phyloP scores from a whole-genome alignment of 2,888 invertebrate species.

The Eupithecia abbreviata region DNA sequence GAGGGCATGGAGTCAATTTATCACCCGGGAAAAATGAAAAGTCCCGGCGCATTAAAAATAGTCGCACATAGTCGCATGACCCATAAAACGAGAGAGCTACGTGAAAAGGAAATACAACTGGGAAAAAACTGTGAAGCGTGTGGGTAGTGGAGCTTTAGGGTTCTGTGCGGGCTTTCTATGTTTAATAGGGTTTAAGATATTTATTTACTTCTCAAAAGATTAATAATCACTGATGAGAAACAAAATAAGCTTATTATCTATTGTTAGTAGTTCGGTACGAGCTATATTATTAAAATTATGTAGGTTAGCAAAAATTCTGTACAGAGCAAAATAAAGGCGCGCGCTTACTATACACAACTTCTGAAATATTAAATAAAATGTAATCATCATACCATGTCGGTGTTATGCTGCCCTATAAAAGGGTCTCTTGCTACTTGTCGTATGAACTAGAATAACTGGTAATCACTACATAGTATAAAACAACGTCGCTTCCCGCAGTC shows the following conservation, averaged over 20 bases:
- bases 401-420: neutral
- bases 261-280: no score
- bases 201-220: no score
- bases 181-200: neutral
- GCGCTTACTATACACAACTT: no score
- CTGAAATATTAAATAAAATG: no score
- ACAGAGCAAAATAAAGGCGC: no score
- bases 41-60: constrained; percentile 81
- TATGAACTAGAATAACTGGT: no score
- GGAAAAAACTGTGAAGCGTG: constrained; percentile 63
- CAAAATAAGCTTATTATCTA: no score
- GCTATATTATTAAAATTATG: no score
- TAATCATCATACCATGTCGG: neutral
- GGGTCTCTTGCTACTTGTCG: neutral
- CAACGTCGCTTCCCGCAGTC: no score
- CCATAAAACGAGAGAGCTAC: constrained; percentile 81
- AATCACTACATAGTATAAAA: no score
- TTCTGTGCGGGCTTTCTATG: constrained; percentile 47
- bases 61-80: constrained; percentile 82
- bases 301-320: no score
- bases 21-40: constrained; percentile 80
- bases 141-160: constrained; percentile 32
- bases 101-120: constrained; percentile 78
- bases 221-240: no score
- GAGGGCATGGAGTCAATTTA: constrained; percentile 79